A percentile compares a stretch with the other conserved stretches of the same genome.
Evolutionary conservation across 2,797 vertebrate species (phyloP).

Genomic region (Natrix natrix): DNA sequence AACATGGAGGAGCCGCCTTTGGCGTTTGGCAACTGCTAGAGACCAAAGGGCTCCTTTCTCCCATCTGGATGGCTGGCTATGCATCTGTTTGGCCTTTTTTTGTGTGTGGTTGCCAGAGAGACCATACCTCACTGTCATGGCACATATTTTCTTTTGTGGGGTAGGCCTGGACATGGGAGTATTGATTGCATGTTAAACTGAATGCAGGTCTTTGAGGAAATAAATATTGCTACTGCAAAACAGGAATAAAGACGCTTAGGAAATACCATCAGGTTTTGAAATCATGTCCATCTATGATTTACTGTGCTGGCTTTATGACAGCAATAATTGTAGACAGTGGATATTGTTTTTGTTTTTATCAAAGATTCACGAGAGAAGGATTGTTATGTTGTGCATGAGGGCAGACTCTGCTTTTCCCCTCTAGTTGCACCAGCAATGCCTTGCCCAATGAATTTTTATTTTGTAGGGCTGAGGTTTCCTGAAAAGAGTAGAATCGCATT

Average conservation of each 20-base stretch:
- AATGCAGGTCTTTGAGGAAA: neutral
- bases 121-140: neutral
- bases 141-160: neutral
- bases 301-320: neutral
- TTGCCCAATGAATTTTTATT: neutral
- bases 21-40: neutral
- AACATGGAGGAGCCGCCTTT: neutral
- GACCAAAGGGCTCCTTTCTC: neutral
- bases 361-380: neutral
- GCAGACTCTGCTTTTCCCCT: neutral
- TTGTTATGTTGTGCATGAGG: neutral
- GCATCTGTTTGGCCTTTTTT: neutral
- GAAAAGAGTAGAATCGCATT: neutral
- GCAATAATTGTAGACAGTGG: neutral
- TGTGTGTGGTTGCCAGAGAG: neutral
- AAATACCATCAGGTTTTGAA: neutral
- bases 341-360: neutral
- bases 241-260: neutral
- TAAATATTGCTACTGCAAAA: neutral
- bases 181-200: neutral
- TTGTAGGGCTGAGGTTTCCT: neutral
- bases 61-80: neutral
- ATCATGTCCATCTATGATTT: neutral
- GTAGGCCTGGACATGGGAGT: neutral
- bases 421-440: neutral